Percentiles rank a stretch among this genome's conserved stretches.
Conservation (phyloP, 2,888 invertebrate species). For the Catocala fraxini region DNA sequence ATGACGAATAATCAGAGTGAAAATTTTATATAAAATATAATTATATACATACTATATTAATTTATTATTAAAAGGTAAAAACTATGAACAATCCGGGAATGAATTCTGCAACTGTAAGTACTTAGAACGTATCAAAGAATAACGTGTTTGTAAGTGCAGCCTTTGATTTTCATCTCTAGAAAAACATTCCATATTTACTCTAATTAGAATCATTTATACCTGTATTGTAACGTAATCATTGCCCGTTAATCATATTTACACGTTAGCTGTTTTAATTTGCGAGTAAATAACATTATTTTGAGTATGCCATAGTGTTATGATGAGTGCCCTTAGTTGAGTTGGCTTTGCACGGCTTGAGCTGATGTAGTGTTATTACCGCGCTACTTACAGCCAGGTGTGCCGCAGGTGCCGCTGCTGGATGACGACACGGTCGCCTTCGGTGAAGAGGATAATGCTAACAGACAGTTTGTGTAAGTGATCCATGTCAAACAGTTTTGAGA, state of each 20-base stretch:
- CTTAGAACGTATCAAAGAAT: slow-evolving; percentile 1
- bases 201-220: slow-evolving; percentile 22
- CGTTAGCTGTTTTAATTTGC: slow-evolving; percentile 57
- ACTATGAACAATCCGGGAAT: slow-evolving; percentile 71
- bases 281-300: slow-evolving; percentile 26
- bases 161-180: slow-evolving; percentile 20
- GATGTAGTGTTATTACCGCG: slow-evolving; percentile 71
- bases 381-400: slow-evolving; percentile 86
- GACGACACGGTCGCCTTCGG: slow-evolving; percentile 96
- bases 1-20: slow-evolving; percentile 34
- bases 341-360: slow-evolving; percentile 85
- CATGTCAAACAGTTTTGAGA: background rate
- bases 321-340: slow-evolving; percentile 29
- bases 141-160: slow-evolving; percentile 19
- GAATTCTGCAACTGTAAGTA: slow-evolving; percentile 84
- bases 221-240: slow-evolving; percentile 20
- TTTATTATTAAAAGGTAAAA: background rate
- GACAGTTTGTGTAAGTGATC: slow-evolving; percentile 80
- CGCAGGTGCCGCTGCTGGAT: slow-evolving; percentile 94
- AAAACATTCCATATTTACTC: slow-evolving; percentile 19
- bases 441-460: slow-evolving; percentile 91
- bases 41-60: background rate
- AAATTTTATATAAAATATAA: slow-evolving; percentile 6
- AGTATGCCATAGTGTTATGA: slow-evolving; percentile 19
- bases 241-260: slow-evolving; percentile 23